A percentile compares a stretch with the other conserved stretches of the same genome.
phyloP scores from a whole-genome alignment of 2,888 invertebrate species.

The Drosophila atripex region DNA sequence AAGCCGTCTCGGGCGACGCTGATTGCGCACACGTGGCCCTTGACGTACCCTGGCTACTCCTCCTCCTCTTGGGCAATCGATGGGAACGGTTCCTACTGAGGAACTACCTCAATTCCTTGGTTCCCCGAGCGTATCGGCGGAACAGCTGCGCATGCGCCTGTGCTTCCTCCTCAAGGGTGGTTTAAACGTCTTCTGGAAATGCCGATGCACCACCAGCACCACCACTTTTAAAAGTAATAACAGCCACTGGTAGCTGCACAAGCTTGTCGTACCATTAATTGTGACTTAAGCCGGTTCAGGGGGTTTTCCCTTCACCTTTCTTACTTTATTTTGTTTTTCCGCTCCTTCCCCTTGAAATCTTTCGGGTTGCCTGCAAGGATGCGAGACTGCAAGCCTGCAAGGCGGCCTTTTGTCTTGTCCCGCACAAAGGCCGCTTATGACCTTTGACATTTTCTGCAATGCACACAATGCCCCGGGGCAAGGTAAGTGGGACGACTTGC shows the following conservation, averaged over 20 bases:
- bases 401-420: conserved; percentile 57
- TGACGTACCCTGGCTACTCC: neutral
- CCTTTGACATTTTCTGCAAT: conserved; percentile 68
- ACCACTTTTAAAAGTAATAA: conserved; percentile 1
- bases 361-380: conserved; percentile 24
- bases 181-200: conserved; percentile 32
- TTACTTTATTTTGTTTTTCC: conserved; percentile 8
- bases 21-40: conserved; percentile 59
- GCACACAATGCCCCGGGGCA: conserved; percentile 55
- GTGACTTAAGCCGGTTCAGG: conserved; percentile 44
- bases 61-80: conserved; percentile 42
- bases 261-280: conserved; percentile 43
- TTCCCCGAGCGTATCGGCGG: conserved; percentile 67
- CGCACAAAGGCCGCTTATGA: conserved; percentile 68
- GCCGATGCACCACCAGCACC: conserved; percentile 43
- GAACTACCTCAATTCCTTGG: conserved; percentile 42
- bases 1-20: conserved; percentile 38
- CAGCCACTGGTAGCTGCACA: conserved; percentile 30
- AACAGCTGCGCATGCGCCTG: conserved; percentile 69
- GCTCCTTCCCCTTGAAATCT: conserved; percentile 30
- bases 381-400: conserved; percentile 3
- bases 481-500: conserved; percentile 44
- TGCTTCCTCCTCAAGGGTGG: conserved; percentile 66
- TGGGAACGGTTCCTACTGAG: conserved; percentile 53
- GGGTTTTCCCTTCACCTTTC: conserved; percentile 40